Evolutionary conservation across 2,113 vertebrate species (phyloP).

Genomic region (Eptatretus burgeri): DNA sequence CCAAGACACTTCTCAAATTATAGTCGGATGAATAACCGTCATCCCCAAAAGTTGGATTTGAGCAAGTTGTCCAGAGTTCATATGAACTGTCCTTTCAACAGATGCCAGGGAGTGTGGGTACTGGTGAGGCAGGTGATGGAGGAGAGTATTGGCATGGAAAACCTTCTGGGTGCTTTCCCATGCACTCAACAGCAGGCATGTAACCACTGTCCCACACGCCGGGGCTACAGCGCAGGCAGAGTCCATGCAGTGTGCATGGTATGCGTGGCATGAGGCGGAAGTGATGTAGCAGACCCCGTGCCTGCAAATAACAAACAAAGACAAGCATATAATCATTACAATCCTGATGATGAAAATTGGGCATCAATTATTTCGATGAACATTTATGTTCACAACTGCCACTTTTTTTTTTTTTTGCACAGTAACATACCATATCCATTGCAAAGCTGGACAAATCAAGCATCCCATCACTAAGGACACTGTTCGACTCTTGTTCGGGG

Average conservation of each 20-base stretch:
- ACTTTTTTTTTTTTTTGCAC: too few relatives aligned
- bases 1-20: too few relatives aligned
- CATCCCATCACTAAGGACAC: too few relatives aligned
- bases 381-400: too few relatives aligned
- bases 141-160: slow-evolving; percentile 56
- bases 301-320: slow-evolving; percentile 20
- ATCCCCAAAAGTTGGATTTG: background rate
- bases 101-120: background rate
- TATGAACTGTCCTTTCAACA: background rate
- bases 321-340: background rate
- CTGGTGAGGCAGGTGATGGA: background rate
- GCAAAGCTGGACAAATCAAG: too few relatives aligned
- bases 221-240: slow-evolving; percentile 59
- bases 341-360: too few relatives aligned
- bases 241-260: slow-evolving; percentile 67
- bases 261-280: slow-evolving; percentile 66
- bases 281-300: slow-evolving; percentile 71
- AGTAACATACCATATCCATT: too few relatives aligned
- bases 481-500: too few relatives aligned
- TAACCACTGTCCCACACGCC: slow-evolving; percentile 97
- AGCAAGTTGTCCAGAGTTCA: background rate
- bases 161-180: slow-evolving; percentile 38
- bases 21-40: too few relatives aligned
- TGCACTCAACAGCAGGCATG: slow-evolving; percentile 72
- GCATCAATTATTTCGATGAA: too few relatives aligned